Evolutionary conservation across 2,888 invertebrate genomes (phyloP).

Genomic region (Sminthurides aquaticus): DNA sequence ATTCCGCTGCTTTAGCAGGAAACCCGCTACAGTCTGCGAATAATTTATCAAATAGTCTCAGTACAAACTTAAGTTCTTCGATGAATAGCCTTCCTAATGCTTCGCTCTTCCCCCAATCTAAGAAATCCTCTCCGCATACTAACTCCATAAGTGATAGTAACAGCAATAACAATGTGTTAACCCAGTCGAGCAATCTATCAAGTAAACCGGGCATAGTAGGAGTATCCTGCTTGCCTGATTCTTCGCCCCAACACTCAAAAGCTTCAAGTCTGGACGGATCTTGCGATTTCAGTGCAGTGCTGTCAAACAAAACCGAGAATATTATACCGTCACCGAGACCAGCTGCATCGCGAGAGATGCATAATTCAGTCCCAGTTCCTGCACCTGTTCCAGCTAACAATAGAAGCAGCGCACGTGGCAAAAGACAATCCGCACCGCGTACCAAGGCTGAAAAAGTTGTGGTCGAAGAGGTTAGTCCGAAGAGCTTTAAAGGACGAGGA

Average conservation of each 20-base stretch:
- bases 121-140: neutral
- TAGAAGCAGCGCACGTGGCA: slow-evolving; percentile 23
- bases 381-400: neutral
- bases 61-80: slow-evolving; percentile 7
- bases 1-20: slow-evolving; percentile 23
- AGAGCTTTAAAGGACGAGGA: slow-evolving; percentile 32
- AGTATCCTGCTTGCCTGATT: neutral
- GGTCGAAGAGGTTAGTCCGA: slow-evolving; percentile 24
- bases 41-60: slow-evolving; percentile 8
- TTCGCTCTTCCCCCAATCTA: neutral
- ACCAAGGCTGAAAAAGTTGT: slow-evolving; percentile 19
- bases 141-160: no score
- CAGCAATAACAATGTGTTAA: no score
- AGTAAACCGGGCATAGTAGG: no score
- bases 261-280: neutral
- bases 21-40: neutral
- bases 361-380: slow-evolving; percentile 21
- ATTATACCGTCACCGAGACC: slow-evolving; percentile 24
- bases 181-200: no score
- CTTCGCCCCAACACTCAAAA: slow-evolving; percentile 1
- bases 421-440: slow-evolving; percentile 24
- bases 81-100: neutral
- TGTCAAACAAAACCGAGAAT: slow-evolving; percentile 36
- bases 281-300: slow-evolving; percentile 31
- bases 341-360: slow-evolving; percentile 8